Base-by-base conservation (phyloP, 2,888 invertebrate species). In the Tinea semifulvella region DNA sequence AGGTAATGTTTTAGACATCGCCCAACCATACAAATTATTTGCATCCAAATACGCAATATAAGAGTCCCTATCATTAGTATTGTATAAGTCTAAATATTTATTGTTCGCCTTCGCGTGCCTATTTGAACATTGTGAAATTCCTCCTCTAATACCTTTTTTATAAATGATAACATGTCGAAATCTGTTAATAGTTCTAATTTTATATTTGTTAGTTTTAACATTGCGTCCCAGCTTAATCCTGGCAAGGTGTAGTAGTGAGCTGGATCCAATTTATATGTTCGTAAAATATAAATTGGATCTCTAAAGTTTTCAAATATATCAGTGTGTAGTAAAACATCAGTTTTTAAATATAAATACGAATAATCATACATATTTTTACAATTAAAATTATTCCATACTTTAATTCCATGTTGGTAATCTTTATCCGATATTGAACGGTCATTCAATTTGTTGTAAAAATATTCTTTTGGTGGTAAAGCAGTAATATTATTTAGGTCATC, bases 261-360 rank as follows among this genome's bases (percentile, higher is more conserved):
- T 22, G 45, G 47, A 31, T 47, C 52, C 14, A 52, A 43, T 38
- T 46, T 36, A 46, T 60, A 61, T 3, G 53, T 56, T n/a, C n/a
- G n/a, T n/a, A n/a, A n/a, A n/a, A n/a, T n/a, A n/a, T n/a, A n/a
- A n/a, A n/a, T n/a, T n/a, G n/a, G n/a, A 13, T 49, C 42, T 42
- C 63, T 48, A 46, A 61, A 61, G 44, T 60, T 60, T 56, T 65
- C 60, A 49, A 63, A 61, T 13, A 61, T 47, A 45, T 65, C 61
- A 14, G 52, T 50, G 20, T 65, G 46, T 3, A 64, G 25, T 42
- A 59, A 42, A 2, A 60, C 59, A 44, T 61, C 58, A 11, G 54
- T 55, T 52, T 60, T 57, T 11, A 56, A 48, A 48, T 62, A 63
- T 13, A 60, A 43, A 46, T 61, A 53, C 2, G 52, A 52, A 46